Conservation (phyloP, 2,888 invertebrate species). For the Nasonovia ribisnigri region DNA sequence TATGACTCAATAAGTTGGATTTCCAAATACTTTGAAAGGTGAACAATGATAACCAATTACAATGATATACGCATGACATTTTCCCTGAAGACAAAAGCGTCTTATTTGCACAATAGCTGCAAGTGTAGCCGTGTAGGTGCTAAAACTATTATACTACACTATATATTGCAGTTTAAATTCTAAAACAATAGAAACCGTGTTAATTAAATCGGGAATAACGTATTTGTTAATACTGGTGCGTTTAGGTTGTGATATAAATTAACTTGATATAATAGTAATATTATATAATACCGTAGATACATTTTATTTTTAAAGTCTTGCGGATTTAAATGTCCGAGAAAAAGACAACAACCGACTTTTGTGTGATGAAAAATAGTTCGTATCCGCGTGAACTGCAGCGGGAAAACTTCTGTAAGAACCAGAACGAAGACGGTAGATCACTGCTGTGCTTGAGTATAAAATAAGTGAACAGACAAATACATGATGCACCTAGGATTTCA, state of each 20-base stretch:
- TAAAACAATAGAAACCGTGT: slow-evolving; percentile 22
- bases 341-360: not conserved
- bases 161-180: not conserved
- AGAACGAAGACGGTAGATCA: not conserved
- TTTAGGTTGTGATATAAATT: not conserved
- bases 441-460: no score
- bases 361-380: not conserved
- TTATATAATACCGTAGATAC: not conserved
- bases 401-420: not conserved
- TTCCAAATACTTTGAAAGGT: slow-evolving; percentile 25
- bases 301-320: not conserved
- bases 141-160: not conserved
- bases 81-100: slow-evolving; percentile 23
- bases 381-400: not conserved
- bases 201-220: slow-evolving; percentile 15
- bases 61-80: slow-evolving; percentile 19
- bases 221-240: not conserved
- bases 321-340: not conserved
- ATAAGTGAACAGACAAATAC: not conserved
- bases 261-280: not conserved
- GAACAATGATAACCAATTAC: not conserved
- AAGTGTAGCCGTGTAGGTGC: not conserved
- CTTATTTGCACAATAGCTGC: slow-evolving; percentile 10
- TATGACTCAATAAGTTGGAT: slow-evolving; percentile 36
- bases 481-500: not conserved